Base-by-base conservation (phyloP, 2,888 invertebrate genomes). In the Smittia sp. region DNA sequence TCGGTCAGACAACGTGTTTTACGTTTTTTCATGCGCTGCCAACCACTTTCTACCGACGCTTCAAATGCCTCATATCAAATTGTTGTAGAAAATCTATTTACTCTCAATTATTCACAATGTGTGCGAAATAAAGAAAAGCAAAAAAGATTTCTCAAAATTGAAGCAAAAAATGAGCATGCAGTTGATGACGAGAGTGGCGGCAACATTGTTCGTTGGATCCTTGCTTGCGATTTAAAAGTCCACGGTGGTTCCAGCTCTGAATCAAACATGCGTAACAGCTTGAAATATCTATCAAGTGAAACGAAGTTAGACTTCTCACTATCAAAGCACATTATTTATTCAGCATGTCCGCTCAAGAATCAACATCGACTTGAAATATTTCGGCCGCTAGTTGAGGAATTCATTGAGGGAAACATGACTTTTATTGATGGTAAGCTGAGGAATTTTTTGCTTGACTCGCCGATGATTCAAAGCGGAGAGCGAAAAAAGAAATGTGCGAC, bases 21-120 rank as follows among this genome's bases (percentile, higher is more conserved):
- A 72, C 15, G 20, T 18, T 46, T 58, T 20, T 58, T 18, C 25
- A 27, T 27, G 22, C n/a, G 27, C 32, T 39, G n/a, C 54, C 32
- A 22, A 32, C 38, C 58, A 72, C 72, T 72, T 72, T 72, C 72
- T 72, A 72, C 39, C 20, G 38, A 54, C 69, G 22, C 69, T 69
- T 27, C 27, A 54, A 69, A 69, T 69, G 69, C 52, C 20, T 69
- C 54, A 67, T 67, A 41, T 67, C 24, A 52, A 69, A 69, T 54
- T 27, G 69, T 52, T 69, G 32, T 52, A 69, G 41, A 69, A 69
- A 67, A 67, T 67, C 67, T 67, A 67, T 67, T 67, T 67, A 41
- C 67, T 52, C 54, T 46, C 46, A 69, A 69, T 69, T 46, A 69
- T 69, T 69, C 32, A 69, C 25, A 69, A 54, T 54, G 52, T 52